Base-by-base conservation (phyloP, 2,888 invertebrate species). In the Tethea ocularis region DNA sequence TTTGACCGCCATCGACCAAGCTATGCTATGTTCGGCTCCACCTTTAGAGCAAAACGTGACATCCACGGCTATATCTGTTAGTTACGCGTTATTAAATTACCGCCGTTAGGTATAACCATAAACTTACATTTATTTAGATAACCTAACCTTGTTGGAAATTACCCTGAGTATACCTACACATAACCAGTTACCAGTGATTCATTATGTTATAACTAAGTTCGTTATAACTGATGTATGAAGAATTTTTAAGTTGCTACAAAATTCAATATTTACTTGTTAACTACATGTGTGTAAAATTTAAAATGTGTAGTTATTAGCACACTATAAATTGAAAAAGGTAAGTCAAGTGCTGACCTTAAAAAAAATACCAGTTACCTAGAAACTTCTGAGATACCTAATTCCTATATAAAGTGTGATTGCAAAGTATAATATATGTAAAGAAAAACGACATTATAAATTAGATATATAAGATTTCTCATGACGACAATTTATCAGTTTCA, bases 1-100 rank as follows among this genome's bases (percentile, higher is more conserved):
- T 85, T 89, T 89, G 89, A 92, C 92, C 93, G 93, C 93, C 93
- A 93, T 91, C 89, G 87, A 87, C 87, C 87, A 86, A 88, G 88
- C 87, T 80, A 82, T 80, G 78, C 79, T 80, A 78, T 79, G 71
- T 71, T 77, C 83, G 87, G 81, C 88, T 86, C 87, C 89, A 83
- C 90, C 90, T 89, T 83, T 82, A 74, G 73, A 67, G 66, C 29
- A 29, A 72, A 81, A 77, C 78, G 77, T 83, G 80, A 80, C 74
- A 75, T 71, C 69, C 61, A 63, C 57, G 61, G 64, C 61, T 69
- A 72, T 67, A 58, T 66, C 61, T 60, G 62, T 57, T 33, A 64
- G 64, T 59, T 72, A 41, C 54, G 17, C 59, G 56, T 46, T 56
- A 64, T 61, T 59, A 58, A 36, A 63, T 46, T 52, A 51, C 56